Base-by-base conservation (phyloP, 2,888 invertebrate genomes). In the Brachyopa scutellaris region DNA sequence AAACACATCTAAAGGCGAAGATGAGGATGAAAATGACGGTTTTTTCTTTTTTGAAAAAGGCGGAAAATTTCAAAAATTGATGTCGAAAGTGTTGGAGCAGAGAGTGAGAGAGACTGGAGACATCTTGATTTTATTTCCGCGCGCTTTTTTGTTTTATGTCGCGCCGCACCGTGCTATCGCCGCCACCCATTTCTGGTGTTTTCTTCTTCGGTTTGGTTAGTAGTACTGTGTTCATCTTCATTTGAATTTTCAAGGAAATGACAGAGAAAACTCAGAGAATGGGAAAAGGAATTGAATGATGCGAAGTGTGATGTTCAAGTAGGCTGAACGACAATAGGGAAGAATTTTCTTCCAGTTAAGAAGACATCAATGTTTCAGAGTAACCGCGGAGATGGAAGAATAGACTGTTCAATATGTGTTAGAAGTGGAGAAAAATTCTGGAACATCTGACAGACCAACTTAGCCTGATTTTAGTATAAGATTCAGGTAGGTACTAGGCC, bases 71-170 rank as follows among this genome's bases (percentile, higher is more conserved):
- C 53, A 61, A 38, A 61, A 77, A 61, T 62, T 79, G 67, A 62
- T 53, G 53, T 67, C 33, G 55, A 47, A 49, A 6, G 6, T 6
- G 26, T 55, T 73, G 67, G 57, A 40, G 53, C 67, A 33, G 55
- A 47, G 40, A 55, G 55, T 7, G 23, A 11, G 51, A 13, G 26
- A 19, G 51, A 57, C 42, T 23, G 66, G 21, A 64, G 82, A 82
- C 66, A 82, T 82, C 76, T 77, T 72, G 66, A 82, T 77, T 80
- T 80, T 51, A 45, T 80, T 80, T 80, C 29, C 36, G 69, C 80
- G 74, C 74, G 80, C n/a, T n/a, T 80, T 80, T 79, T 72, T 80
- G 74, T 69, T 47, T 72, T 66, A 23, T 49, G 66, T 55, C 61
- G 57, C 38, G 17, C 11, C 26, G 29, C 26, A 26, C 6, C 26